Conservation (phyloP, 2,113 vertebrate genomes). For the Microtus richardsoni region DNA sequence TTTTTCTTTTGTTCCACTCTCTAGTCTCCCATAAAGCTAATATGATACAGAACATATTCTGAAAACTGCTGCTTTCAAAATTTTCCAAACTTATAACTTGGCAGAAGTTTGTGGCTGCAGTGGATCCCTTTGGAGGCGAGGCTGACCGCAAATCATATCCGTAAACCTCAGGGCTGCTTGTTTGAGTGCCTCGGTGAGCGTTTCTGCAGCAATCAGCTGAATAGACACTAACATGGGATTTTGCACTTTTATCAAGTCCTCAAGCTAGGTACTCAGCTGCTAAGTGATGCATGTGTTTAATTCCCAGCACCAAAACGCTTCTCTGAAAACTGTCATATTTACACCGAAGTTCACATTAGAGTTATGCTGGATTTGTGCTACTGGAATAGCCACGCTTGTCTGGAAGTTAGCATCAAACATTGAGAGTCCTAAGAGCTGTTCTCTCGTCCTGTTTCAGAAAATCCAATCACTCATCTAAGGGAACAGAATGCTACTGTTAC, state of each 20-base stretch:
- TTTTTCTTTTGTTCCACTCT: not conserved
- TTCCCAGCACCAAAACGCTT: constrained; percentile 57
- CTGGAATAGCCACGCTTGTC: constrained; percentile 17
- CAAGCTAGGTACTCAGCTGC: constrained; percentile 27
- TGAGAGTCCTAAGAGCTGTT: not conserved
- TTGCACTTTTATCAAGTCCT: constrained; percentile 54
- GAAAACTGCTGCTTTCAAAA: constrained; percentile 42
- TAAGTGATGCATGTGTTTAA: constrained; percentile 54
- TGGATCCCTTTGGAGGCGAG: constrained; percentile 36
- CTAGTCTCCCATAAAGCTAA: constrained; percentile 42
- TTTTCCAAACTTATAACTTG: constrained; percentile 59
- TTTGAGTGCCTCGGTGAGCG: not conserved
- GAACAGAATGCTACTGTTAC: not conserved
- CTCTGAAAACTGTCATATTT: constrained; percentile 60
- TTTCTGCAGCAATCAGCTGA: constrained; percentile 60
- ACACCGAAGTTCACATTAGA: constrained; percentile 40
- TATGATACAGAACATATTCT: constrained; percentile 27
- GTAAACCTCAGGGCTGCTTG: constrained; percentile 25
- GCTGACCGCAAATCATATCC: constrained; percentile 31
- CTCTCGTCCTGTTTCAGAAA: not conserved
- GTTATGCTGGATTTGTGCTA: constrained; percentile 38
- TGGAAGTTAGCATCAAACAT: not conserved
- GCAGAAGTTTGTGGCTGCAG: constrained; percentile 40
- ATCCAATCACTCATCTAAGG: not conserved
- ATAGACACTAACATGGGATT: constrained; percentile 56